Base-by-base conservation (phyloP, 2,113 vertebrate species). In the Thymallus thymallus region DNA sequence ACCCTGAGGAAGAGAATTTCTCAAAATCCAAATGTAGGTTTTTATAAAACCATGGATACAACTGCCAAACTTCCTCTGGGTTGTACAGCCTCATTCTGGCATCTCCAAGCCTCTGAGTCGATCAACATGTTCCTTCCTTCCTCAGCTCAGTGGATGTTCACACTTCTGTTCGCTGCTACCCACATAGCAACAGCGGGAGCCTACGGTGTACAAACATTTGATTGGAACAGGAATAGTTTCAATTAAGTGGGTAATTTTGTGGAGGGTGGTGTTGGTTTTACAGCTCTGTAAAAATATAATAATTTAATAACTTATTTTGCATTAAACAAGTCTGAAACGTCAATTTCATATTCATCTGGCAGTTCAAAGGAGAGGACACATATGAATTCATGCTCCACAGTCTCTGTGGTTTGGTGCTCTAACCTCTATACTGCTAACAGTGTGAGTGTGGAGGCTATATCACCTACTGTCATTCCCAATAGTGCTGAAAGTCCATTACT, bases 401-500 rank as follows among this genome's bases (percentile, higher is more conserved):
- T 41, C 45, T 72, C 12, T 63, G n/a, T 41, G 24, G 69, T 24
- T 63, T 32, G 65, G 2, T 30, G 60, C 71, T 77, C 20, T 82
- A 72, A 68, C 77, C 69, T 67, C 41, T 61, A 61, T 4, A 61
- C 23, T 22, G 58, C n/a, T 23, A 61, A 20, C 0, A 7, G n/a
- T 32, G 0, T 32, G 24, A 14, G 30, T 32, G 6, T 41, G 22
- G 13, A 9, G 75, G 16, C 64, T 66, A 16, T 66, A 18, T 35
- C 26, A 32, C 29, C 30, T 66, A 1, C 30, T 66, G 18, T 18
- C 64, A 16, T 29, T 16, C 16, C 16, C 6, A 60, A 60, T 63
- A 60, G 58, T 70, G 76, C 30, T 61, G 30, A 22, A 76, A n/a
- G 3, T 76, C 69, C 45, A 75, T 62, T 16, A 85, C 84, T 74